Base-by-base conservation (phyloP, 2,797 vertebrate genomes). In the Sebastes diploproa region DNA sequence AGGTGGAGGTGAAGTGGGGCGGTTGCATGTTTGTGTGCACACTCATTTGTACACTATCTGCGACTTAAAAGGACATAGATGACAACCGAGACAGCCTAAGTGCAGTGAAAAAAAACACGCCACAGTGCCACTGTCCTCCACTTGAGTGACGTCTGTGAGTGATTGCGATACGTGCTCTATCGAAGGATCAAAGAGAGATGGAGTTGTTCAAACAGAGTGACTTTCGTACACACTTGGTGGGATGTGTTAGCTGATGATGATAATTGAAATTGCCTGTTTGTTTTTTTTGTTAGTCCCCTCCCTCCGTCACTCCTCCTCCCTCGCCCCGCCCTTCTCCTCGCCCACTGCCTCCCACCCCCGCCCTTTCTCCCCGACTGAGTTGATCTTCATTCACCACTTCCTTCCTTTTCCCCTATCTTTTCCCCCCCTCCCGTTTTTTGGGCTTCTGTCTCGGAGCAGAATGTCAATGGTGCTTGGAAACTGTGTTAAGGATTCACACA, bases 401-500 rank as follows among this genome's bases (percentile, higher is more conserved):
- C 46, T 29, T 38, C 54, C 58, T 22, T 58, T 36, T 34, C 68
- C 25, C 29, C 20, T 27, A 52, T 84, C 36, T 46, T 67, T 12
- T 55, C 65, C 20, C 20, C 5, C 3, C 7, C 46, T 50, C 46
- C 20, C n/a, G 1, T 25, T 2, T 42, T 67, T 70, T 70, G 61
- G 64, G 62, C 72, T 55, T 12, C 52, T 23, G 25, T 70, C 70
- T 72, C 0, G 5, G 27, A 72, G 46, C 79, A 81, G 86, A 83
- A 77, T 88, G 80, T 72, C 82, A 80, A 56, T 82, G 36, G 52
- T 73, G 66, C 30, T 78, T 3, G 12, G 42, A 71, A 72, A 73
- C 32, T 52, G 77, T 76, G 79, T 79, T 88, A 80, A 80, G 72
- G 82, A 90, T 91, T 87, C 86, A 82, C 76, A 63, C 27, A 7